Evolutionary conservation across 1,140 invertebrate genomes (phyloP).

Genomic region (Drosophila pandora): DNA sequence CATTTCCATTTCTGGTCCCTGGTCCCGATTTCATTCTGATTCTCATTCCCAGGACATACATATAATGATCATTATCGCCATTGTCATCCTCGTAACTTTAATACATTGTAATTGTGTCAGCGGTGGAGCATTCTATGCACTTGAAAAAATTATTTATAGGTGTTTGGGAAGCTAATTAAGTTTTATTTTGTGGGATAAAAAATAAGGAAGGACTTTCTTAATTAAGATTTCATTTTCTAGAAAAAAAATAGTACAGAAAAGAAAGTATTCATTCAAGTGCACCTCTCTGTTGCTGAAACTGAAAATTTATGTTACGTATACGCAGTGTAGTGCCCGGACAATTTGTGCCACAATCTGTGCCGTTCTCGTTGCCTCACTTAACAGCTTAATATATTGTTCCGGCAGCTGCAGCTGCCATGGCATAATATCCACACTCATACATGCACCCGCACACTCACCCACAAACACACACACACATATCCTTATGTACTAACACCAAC

Average conservation of each 20-base stretch:
- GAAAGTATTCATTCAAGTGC: slow-evolving; percentile 1
- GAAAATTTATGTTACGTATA: slow-evolving; percentile 55
- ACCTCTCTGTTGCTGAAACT: slow-evolving; percentile 11
- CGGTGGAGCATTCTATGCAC: slow-evolving; percentile 19
- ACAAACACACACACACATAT: slow-evolving; percentile 16
- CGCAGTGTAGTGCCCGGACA: slow-evolving; percentile 62
- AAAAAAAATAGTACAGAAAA: background rate
- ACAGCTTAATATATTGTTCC: slow-evolving; percentile 80
- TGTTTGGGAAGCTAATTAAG: background rate
- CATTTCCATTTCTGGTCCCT: slow-evolving; percentile 15
- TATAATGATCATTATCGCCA: slow-evolving; percentile 12
- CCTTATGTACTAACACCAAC: slow-evolving; percentile 1
- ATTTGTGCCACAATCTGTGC: slow-evolving; percentile 70
- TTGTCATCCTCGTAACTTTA: slow-evolving; percentile 64
- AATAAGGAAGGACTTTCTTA: background rate
- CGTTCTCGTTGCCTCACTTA: slow-evolving; percentile 67
- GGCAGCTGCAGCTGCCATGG: slow-evolving; percentile 62
- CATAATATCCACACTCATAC: slow-evolving; percentile 57
- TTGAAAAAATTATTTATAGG: background rate
- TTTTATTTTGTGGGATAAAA: background rate
- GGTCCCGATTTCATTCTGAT: slow-evolving; percentile 8
- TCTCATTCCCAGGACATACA: slow-evolving; percentile 19
- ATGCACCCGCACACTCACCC: background rate
- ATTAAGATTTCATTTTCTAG: background rate
- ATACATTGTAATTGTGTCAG: slow-evolving; percentile 79